Evolutionary conservation across 2,113 vertebrate species (phyloP).

Genomic region (Ploceus nigricollis): DNA sequence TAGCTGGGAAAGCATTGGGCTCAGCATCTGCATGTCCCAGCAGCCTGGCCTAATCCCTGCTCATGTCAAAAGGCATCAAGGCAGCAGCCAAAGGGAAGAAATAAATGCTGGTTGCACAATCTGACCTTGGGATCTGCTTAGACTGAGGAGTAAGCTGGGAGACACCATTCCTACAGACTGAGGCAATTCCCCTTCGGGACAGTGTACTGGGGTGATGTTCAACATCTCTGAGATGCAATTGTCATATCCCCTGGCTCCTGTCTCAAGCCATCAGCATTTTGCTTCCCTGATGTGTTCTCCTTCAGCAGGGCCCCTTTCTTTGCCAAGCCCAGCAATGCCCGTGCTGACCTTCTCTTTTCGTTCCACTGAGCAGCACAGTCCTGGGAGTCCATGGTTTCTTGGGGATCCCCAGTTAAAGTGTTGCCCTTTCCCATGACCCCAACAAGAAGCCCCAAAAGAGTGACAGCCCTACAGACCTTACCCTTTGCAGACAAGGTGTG

Average conservation of each 20-base stretch:
- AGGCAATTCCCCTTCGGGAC: neutral
- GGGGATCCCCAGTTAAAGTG: neutral
- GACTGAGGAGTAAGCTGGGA: neutral
- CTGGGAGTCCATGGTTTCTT: neutral
- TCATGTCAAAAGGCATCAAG: neutral
- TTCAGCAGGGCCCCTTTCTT: neutral
- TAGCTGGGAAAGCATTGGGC: neutral
- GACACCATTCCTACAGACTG: neutral
- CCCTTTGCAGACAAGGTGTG: slow-evolving; percentile 74
- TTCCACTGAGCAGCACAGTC: neutral
- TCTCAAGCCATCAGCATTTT: neutral
- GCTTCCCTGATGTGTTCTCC: neutral
- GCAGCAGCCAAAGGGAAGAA: slow-evolving; percentile 11
- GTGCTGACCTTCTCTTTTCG: neutral
- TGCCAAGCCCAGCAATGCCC: neutral
- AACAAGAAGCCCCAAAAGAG: neutral
- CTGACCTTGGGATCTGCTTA: neutral
- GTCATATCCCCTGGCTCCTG: neutral
- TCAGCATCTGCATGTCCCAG: neutral
- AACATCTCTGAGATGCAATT: neutral
- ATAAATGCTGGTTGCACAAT: neutral
- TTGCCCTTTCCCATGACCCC: neutral
- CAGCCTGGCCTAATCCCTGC: neutral
- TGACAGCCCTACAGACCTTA: slow-evolving; percentile 58
- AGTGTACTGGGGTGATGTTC: neutral